phyloP scores from a whole-genome alignment of 2,113 vertebrate species.

The Chionomys nivalis region DNA sequence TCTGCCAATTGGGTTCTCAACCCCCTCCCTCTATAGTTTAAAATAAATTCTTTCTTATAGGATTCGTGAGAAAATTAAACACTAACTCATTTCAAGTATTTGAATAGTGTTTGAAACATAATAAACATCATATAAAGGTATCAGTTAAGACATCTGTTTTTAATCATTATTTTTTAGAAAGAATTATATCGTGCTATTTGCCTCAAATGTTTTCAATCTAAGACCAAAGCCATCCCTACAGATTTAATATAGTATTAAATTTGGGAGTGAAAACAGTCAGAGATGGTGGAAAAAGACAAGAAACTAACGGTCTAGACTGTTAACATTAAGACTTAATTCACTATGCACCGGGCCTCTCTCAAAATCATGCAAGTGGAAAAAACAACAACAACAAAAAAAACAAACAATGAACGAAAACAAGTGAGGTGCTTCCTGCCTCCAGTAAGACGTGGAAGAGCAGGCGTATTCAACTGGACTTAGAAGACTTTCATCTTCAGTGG shows the following conservation, averaged over 20 bases:
- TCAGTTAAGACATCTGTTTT: background rate
- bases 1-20: background rate
- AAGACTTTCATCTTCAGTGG: conserved; percentile 55
- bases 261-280: background rate
- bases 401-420: no score
- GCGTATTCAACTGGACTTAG: background rate
- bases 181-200: background rate
- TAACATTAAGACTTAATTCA: conserved; percentile 13
- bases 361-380: conserved; percentile 32
- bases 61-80: conserved; percentile 31
- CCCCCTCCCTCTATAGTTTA: background rate
- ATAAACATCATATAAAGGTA: background rate
- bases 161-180: conserved; percentile 18
- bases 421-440: background rate
- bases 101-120: background rate
- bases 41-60: background rate
- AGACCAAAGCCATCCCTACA: background rate
- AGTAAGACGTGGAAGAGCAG: conserved; percentile 57
- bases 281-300: conserved; percentile 29
- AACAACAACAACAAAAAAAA: background rate
- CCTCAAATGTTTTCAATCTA: conserved; percentile 23
- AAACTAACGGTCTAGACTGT: background rate
- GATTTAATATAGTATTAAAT: background rate
- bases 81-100: conserved; percentile 8
- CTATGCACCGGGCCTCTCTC: background rate